A percentile compares a stretch with the other conserved stretches of the same genome.
Conservation (phyloP, 2,888 invertebrate genomes). For the Conus canariensis region DNA sequence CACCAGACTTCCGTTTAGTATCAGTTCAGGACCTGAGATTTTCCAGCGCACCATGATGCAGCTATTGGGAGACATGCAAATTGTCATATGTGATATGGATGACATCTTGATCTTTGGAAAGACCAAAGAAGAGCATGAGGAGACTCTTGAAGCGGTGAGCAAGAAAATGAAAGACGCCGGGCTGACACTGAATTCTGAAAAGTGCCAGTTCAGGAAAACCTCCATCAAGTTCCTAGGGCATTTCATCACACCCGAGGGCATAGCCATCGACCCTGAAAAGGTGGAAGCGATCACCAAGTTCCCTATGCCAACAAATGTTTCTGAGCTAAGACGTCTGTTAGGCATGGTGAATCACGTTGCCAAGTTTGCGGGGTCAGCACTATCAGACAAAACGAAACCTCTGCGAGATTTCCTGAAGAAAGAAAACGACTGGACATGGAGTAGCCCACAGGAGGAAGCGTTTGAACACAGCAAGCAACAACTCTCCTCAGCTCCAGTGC, state of each 20-base stretch:
- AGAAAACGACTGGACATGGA: not conserved
- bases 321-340: conserved; percentile 28
- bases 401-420: conserved; percentile 34
- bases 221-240: conserved; percentile 16
- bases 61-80: not conserved
- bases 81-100: conserved; percentile 21
- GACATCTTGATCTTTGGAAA: conserved; percentile 28
- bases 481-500: conserved; percentile 78
- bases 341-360: conserved; percentile 27
- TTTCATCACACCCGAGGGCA: not conserved
- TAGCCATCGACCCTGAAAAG: conserved; percentile 17
- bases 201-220: conserved; percentile 21
- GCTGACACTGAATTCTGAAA: conserved; percentile 14
- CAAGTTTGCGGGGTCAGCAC: not conserved
- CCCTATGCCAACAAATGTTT: conserved; percentile 2
- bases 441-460: conserved; percentile 6
- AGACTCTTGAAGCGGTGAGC: not conserved
- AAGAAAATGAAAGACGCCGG: not conserved
- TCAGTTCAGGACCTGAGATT: conserved; percentile 37
- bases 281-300: conserved; percentile 17
- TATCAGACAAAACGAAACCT: not conserved
- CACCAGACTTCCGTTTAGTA: conserved; percentile 21
- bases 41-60: conserved; percentile 38
- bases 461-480: not conserved
- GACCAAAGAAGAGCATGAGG: conserved; percentile 15